A percentile compares a stretch with the other conserved stretches of the same genome.
phyloP scores from a whole-genome alignment of 2,888 invertebrate genomes.

The Limulus polyphemus region DNA sequence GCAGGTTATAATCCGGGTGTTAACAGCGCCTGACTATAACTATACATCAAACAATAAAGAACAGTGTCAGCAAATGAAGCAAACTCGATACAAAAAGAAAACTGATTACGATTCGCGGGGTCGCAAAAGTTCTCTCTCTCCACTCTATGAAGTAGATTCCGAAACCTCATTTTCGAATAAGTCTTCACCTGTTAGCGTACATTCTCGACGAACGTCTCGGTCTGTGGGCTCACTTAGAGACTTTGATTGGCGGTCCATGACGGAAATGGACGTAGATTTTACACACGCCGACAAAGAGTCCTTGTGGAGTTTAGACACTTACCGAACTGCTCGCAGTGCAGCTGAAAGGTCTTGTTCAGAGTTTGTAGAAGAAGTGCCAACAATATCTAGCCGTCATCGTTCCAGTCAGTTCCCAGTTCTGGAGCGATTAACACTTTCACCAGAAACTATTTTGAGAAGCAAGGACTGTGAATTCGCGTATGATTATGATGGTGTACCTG shows the following conservation, averaged over 20 bases:
- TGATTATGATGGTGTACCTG: too few species aligned
- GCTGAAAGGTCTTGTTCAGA: constrained; percentile 22
- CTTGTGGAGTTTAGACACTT: constrained; percentile 52
- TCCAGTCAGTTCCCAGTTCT: neutral
- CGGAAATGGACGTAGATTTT: constrained; percentile 70
- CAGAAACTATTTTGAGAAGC: too few species aligned
- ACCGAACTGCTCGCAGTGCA: constrained; percentile 40
- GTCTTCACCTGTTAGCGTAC: constrained; percentile 33
- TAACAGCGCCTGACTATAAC: constrained; percentile 20
- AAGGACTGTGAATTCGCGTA: too few species aligned
- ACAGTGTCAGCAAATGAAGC: constrained; percentile 7
- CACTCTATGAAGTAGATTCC: constrained; percentile 69
- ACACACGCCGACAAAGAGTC: constrained; percentile 37
- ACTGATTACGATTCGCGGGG: constrained; percentile 38
- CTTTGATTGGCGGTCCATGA: constrained; percentile 68
- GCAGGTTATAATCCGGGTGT: constrained; percentile 51
- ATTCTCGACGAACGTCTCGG: constrained; percentile 26
- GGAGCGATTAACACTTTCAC: too few species aligned
- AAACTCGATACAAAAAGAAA: constrained; percentile 51
- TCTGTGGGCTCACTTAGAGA: constrained; percentile 51
- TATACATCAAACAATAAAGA: constrained; percentile 8
- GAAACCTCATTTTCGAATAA: constrained; percentile 46
- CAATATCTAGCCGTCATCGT: constrained; percentile 11
- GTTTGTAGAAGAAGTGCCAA: constrained; percentile 23
- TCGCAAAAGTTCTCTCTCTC: constrained; percentile 68